Base-by-base conservation (phyloP, 2,113 vertebrate species). In the Perca fluviatilis region DNA sequence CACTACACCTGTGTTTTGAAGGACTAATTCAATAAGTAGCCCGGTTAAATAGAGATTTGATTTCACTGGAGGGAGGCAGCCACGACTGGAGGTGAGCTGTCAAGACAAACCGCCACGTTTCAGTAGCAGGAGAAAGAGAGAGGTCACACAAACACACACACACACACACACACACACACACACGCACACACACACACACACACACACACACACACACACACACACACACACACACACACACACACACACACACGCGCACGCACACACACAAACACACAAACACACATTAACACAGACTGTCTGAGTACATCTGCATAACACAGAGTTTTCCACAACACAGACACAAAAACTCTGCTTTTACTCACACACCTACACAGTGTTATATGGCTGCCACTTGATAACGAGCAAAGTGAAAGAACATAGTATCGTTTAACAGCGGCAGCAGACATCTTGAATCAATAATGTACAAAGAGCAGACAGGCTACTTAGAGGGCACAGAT, bases 1-100 rank as follows among this genome's bases (percentile, higher is more conserved):
- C 86, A 70, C 88, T 76, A 80, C 91, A 91, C 87, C 90, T 90
- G 90, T 87, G 91, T 91, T 90, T 75, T 85, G 73, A 86, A 82
- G 74, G 16, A 23, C 68, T 93, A 92, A 94, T 89, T 90, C 88
- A 93, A 93, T 94, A 83, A 91, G 81, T 75, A 33, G 87, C 85
- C 85, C 62, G 88, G 86, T 86, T 89, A 81, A 89, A 80, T 78
- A 90, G 61, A 90, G 82, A 91, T 94, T 87, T 84, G 86, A 91
- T 93, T 93, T 92, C 83, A 81, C 72, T 69, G 70, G 70, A 72
- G 57, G 79, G 72, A 75, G 86, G 74, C 69, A 49, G 86, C 70
- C 53, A 57, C 18, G 68, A 67, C 64, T 50, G 80, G 83, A 89
- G 81, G 75, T 80, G 88, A 83, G 82, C 88, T 71, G 82, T 79